Conservation (phyloP, 2,888 invertebrate genomes). For the Microctonus brassicae region DNA sequence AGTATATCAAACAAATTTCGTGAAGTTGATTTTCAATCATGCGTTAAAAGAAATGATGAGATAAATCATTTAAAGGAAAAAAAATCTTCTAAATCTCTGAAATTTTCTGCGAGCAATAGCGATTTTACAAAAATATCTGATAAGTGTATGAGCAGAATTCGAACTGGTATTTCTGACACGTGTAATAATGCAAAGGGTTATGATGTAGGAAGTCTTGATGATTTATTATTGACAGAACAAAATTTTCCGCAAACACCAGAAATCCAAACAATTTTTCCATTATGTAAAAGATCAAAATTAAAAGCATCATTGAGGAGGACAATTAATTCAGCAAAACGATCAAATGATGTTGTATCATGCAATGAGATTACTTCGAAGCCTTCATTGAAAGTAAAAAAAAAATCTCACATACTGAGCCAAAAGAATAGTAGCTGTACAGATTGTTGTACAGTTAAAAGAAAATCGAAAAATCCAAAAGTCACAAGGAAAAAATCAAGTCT, state of each 20-base stretch:
- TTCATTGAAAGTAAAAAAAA: not conserved
- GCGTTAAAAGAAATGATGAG: not conserved
- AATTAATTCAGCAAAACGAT: slow-evolving; percentile 4
- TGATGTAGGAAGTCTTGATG: not conserved
- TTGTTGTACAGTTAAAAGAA: slow-evolving; percentile 15
- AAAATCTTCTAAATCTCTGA: not conserved
- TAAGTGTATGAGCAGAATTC: not conserved
- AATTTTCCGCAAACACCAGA: not conserved
- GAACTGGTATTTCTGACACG: not conserved
- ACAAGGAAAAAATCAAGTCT: not conserved
- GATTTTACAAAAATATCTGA: not conserved
- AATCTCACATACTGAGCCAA: slow-evolving; percentile 9
- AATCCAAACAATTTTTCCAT: slow-evolving; percentile 31
- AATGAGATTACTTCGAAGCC: not conserved
- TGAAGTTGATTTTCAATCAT: not conserved
- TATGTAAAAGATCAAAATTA: not conserved
- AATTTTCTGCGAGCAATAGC: not conserved
- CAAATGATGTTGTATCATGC: not conserved
- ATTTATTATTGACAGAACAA: not conserved
- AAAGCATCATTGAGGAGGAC: slow-evolving; percentile 13
- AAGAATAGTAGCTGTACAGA: not conserved
- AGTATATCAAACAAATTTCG: not conserved
- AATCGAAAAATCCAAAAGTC: not conserved
- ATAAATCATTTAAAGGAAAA: not conserved
- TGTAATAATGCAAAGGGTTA: not conserved